Base-by-base conservation (phyloP, 2,888 invertebrate genomes). In the Cistogaster globosa region DNA sequence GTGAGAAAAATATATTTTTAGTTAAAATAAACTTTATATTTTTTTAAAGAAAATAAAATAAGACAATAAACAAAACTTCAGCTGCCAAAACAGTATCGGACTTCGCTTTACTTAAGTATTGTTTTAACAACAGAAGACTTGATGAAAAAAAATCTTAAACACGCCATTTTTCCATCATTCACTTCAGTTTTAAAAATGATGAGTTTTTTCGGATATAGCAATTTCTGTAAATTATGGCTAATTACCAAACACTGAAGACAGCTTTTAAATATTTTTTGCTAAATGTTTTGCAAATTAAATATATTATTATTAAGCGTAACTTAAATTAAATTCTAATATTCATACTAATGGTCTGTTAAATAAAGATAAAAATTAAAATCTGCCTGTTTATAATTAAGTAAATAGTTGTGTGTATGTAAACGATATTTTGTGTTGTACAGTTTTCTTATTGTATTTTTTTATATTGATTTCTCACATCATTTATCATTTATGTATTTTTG, bases 221-320 rank as follows among this genome's bases (percentile, higher is more conserved):
- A 53, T 74, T 71, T 84, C 22, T 20, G 53, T 36, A 84, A 84
- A 84, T 84, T 84, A 76, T 65, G 12, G 79, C 26, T 58, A 45
- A 80, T 84, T 84, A 84, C 76, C 45, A 48, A 18, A 32, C 9
- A 48, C 65, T 75, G 71, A 42, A 53, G 69, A 79, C 65, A 75
- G 75, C 63, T 42, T 22, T 53, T 26, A 63, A 77, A 67, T 60
- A 53, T 55, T 74, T 53, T 67, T 71, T 36, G 65, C 65, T 58
- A 80, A 72, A 71, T 65, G 26, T 62, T 75, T 68, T 63, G 55
- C 69, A 75, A 51, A 74, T 62, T 71, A 32, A 63, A 48, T 20
- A 62, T 36, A 72, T 67, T 72, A 36, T 65, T 65, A 53, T 18
- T 51, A 45, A 36, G 71, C 45, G 63, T 79, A 71, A 71, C n/a